A percentile compares a stretch with the other conserved stretches of the same genome.
phyloP scores from a whole-genome alignment of 1,140 invertebrate genomes.

The Episyrphus balteatus region DNA sequence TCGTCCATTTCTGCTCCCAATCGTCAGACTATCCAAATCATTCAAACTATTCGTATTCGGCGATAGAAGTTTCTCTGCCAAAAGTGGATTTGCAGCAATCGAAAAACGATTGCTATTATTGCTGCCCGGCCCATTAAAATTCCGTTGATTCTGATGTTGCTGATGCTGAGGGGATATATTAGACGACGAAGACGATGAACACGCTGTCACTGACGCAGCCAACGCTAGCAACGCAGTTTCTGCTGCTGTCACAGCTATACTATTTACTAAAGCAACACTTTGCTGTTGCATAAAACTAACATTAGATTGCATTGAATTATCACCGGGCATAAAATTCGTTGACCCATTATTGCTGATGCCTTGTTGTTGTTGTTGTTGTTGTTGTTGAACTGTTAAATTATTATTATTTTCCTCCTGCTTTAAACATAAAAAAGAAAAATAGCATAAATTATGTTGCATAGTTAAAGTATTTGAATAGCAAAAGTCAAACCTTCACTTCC shows the following conservation, averaged over 20 bases:
- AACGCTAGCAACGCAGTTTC: conserved; percentile 14
- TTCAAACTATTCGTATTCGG: conserved; percentile 1
- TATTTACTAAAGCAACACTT: neutral
- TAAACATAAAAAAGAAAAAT: neutral
- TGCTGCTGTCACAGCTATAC: neutral
- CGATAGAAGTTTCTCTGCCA: conserved; percentile 34
- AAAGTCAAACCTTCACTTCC: conserved; percentile 35
- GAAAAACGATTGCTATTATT: conserved; percentile 23
- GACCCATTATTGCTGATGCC: neutral
- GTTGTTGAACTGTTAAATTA: neutral
- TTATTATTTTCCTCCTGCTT: conserved; percentile 39
- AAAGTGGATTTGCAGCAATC: conserved; percentile 30
- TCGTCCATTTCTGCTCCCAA: conserved; percentile 21
- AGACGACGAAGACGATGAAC: neutral
- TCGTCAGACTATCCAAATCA: conserved; percentile 21
- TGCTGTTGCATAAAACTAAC: neutral
- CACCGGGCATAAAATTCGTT: neutral
- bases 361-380: neutral
- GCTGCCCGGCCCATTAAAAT: conserved; percentile 10
- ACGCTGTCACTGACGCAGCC: conserved; percentile 8
- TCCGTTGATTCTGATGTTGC: neutral
- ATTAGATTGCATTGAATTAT: too few species aligned
- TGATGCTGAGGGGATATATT: neutral
- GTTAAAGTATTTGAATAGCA: too few species aligned
- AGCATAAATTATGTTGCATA: too few species aligned